phyloP scores from a whole-genome alignment of 1,140 invertebrate genomes.

The Drosophila tristis region DNA sequence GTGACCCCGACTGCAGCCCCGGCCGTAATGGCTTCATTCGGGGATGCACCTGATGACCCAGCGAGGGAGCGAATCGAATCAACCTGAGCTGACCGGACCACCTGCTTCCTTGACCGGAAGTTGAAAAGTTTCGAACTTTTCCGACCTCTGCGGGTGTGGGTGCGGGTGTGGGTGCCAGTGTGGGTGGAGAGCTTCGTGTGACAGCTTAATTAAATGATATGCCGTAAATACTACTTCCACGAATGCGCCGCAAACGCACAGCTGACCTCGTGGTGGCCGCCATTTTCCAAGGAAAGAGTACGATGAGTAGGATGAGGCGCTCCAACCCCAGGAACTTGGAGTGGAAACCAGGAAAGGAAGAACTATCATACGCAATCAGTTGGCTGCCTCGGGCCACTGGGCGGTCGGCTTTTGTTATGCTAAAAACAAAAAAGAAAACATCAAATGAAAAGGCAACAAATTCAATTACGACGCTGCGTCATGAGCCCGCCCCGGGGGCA shows the following conservation, averaged over 20 bases:
- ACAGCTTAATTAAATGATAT: constrained; percentile 75
- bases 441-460: constrained; percentile 73
- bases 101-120: constrained; percentile 81
- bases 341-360: neutral
- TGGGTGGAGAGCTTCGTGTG: constrained; percentile 51
- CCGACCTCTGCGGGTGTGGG: constrained; percentile 18
- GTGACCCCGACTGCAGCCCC: constrained; percentile 31
- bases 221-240: constrained; percentile 37
- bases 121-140: constrained; percentile 82
- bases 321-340: constrained; percentile 24
- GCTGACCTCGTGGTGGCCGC: constrained; percentile 21
- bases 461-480: constrained; percentile 71
- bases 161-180: constrained; percentile 1
- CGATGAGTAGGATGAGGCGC: constrained; percentile 2
- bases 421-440: constrained; percentile 65
- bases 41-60: constrained; percentile 76
- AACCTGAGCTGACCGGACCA: constrained; percentile 28
- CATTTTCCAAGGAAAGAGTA: constrained; percentile 51
- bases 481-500: constrained; percentile 45
- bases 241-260: neutral
- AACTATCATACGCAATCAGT: constrained; percentile 61
- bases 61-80: too few species aligned
- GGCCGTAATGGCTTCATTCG: constrained; percentile 71
- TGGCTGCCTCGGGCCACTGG: constrained; percentile 36
- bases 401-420: constrained; percentile 65